Percentiles rank a stretch among this genome's conserved stretches.
Conservation (phyloP, 2,797 vertebrate species). For the Diglossa cyanea region DNA sequence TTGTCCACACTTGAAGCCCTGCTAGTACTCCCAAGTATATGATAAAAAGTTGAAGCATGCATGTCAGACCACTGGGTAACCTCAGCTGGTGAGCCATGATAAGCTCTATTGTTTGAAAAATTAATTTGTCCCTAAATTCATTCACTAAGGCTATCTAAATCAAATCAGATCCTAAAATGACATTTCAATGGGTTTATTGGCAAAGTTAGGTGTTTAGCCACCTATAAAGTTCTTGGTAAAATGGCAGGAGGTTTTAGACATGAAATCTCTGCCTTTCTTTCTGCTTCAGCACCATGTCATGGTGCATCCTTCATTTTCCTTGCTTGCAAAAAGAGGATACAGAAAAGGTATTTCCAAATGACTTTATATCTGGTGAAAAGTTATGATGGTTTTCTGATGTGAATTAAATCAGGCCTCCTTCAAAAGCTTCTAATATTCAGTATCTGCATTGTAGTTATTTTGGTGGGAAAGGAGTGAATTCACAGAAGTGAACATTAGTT, state of each 20-base stretch:
- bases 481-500: neutral
- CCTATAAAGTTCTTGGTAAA: neutral
- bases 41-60: neutral
- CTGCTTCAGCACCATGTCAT: neutral
- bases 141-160: neutral
- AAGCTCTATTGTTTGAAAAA: neutral
- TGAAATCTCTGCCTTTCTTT: neutral
- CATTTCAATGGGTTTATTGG: neutral
- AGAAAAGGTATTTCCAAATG: neutral
- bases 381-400: neutral
- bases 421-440: neutral
- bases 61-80: neutral
- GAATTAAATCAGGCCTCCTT: neutral
- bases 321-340: neutral
- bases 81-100: neutral
- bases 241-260: neutral
- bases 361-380: neutral
- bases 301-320: neutral
- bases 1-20: neutral
- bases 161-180: neutral
- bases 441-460: neutral
- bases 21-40: neutral
- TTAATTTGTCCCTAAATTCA: neutral
- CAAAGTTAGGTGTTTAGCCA: neutral
- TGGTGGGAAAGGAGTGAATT: neutral